Evolutionary conservation across 2,888 invertebrate species (phyloP).

Genomic region (Eubasilissa splendida): DNA sequence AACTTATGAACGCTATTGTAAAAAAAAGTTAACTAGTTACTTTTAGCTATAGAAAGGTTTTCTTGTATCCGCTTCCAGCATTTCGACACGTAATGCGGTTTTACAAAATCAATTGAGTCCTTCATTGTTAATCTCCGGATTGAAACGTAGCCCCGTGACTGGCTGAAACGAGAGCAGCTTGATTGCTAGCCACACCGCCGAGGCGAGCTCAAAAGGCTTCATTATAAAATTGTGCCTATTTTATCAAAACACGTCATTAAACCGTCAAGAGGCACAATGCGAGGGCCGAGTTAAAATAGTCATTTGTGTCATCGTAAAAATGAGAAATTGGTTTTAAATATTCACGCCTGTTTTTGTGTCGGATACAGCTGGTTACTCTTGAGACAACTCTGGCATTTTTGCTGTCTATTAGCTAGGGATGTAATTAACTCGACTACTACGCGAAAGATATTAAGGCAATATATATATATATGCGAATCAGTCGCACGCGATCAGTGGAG

Average conservation of each 20-base stretch:
- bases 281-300: background rate
- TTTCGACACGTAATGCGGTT: conserved; percentile 5
- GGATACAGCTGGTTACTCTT: no score
- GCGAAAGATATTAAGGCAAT: no score
- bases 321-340: no score
- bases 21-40: no score
- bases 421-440: no score
- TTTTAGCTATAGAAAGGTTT: no score
- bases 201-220: background rate
- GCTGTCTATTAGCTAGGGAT: no score
- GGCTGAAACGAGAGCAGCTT: background rate
- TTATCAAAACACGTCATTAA: conserved; percentile 27
- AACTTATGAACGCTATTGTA: no score
- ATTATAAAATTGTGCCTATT: conserved; percentile 1
- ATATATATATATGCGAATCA: no score
- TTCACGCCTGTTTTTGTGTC: no score
- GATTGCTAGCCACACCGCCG: conserved; percentile 2
- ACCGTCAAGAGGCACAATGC: conserved; percentile 6
- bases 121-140: conserved; percentile 8
- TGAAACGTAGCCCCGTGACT: background rate
- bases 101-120: background rate
- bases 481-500: no score
- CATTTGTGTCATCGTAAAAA: background rate
- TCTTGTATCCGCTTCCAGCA: background rate
- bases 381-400: no score